phyloP scores from a whole-genome alignment of 2,113 vertebrate genomes.

The Periophthalmus modestus region DNA sequence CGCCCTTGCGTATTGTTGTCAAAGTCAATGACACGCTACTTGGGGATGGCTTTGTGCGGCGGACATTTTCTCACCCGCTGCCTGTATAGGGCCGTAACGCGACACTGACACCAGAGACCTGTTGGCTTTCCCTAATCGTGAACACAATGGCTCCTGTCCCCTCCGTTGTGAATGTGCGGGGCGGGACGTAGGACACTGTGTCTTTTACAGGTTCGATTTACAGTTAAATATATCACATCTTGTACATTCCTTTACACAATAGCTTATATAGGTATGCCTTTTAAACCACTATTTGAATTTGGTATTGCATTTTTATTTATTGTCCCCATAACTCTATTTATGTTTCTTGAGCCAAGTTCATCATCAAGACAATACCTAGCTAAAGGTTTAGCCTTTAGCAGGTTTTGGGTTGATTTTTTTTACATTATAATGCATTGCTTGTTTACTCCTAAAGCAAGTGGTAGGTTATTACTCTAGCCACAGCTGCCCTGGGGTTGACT shows the following conservation, averaged over 20 bases:
- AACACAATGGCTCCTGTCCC: conserved; percentile 31
- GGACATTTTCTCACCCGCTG: conserved; percentile 40
- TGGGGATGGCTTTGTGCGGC: conserved; percentile 37
- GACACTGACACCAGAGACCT: conserved; percentile 55
- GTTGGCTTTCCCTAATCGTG: conserved; percentile 24
- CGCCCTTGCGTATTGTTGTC: conserved; percentile 31
- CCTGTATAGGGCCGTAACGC: conserved; percentile 42
- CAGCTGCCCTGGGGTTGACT: no score
- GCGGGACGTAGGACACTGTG: conserved; percentile 19
- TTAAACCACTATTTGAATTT: not conserved
- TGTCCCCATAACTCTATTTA: no score
- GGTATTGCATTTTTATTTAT: not conserved
- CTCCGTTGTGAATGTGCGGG: conserved; percentile 18
- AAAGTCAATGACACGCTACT: conserved; percentile 25
- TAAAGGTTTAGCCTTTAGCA: no score
- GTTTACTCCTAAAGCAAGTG: no score
- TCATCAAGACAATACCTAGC: no score
- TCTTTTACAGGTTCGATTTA: not conserved
- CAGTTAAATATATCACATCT: not conserved
- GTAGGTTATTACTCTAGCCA: no score
- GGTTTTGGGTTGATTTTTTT: no score
- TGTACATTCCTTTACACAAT: not conserved
- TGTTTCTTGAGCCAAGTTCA: no score
- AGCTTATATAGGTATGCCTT: not conserved
- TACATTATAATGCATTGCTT: no score